Base-by-base conservation (phyloP, 2,797 vertebrate species). In the Sparidentex hasta region DNA sequence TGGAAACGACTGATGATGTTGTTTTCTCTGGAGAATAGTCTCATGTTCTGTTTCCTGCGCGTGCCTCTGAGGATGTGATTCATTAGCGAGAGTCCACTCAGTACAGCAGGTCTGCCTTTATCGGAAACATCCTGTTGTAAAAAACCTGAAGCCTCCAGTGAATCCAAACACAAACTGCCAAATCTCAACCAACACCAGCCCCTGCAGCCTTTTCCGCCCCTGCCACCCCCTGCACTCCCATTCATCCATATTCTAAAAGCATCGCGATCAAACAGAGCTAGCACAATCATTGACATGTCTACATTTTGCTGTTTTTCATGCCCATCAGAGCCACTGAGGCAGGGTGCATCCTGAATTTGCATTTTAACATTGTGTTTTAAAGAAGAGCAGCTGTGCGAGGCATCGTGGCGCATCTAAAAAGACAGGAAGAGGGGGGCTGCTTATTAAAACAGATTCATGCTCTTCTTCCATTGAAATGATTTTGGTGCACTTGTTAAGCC, bases 221-320 rank as follows among this genome's bases (percentile, higher is more conserved):
- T 21, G 4, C 54, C 50, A 0, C 75, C 70, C 57, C 48, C 33
- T 12, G 20, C 8, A 1, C 33, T 67, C 17, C 54, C 33, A 64
- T 82, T 78, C 71, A 87, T 86, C 85, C 71, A 74, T 65, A 83
- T 83, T 88, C 79, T 44, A 80, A 86, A 78, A 71, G 25, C 55
- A 66, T 76, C 57, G 61, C 71, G 58, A 85, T 81, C 66, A 77
- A 81, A 74, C 25, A 61, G 54, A 5, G 13, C 23, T 7, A 58
- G 71, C 64, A 38, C 71, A 78, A 70, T 78, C 63, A 72, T 7
- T 79, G 23, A 0, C 71, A 82, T 76, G 65, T 84, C 47, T 27
- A 58, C 54, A 65, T 59, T 64, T 64, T 65, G 47, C 38, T 72
- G 17, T 65, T 65, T 80, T 67, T 74, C 66, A 66, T 55, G 52